Conservation (phyloP, 2,113 vertebrate species). For the Tragelaphus imberbis region DNA sequence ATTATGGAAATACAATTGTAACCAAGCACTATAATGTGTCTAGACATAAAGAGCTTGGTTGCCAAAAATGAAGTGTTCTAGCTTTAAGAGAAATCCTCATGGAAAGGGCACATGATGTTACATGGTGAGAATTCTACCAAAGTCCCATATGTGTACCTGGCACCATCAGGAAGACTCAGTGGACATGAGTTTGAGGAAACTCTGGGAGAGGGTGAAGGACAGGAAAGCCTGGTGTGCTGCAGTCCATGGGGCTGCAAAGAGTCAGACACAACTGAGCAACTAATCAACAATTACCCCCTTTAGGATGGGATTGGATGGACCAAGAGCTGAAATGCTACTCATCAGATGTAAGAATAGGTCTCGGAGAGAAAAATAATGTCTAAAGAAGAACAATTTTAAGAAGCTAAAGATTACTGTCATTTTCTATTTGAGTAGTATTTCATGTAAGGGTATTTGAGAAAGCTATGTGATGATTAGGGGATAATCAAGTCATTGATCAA, state of each 20-base stretch:
- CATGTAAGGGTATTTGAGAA: not conserved
- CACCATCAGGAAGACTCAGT: not conserved
- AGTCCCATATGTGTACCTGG: not conserved
- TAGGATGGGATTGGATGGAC: not conserved
- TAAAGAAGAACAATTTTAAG: not conserved
- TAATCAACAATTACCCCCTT: not conserved
- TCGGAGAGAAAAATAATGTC: not conserved
- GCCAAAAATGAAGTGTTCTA: slow-evolving; percentile 60
- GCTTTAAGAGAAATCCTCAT: slow-evolving; percentile 57
- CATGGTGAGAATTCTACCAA: slow-evolving; percentile 2
- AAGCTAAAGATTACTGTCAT: not conserved
- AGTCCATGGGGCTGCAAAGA: not conserved
- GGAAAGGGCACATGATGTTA: slow-evolving; percentile 37
- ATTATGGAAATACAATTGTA: slow-evolving; percentile 69
- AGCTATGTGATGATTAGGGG: not conserved
- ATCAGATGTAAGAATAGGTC: not conserved
- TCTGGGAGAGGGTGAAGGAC: not conserved
- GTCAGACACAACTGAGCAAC: not conserved
- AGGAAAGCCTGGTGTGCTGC: not conserved
- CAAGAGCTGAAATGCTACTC: not conserved
- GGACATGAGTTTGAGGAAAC: not conserved
- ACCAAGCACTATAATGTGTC: slow-evolving; percentile 65
- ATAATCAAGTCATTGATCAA: not conserved
- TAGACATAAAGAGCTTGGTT: slow-evolving; percentile 52
- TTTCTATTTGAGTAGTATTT: not conserved